Evolutionary conservation across 1,140 invertebrate species (phyloP).

Genomic region (Drosophila jambulina): DNA sequence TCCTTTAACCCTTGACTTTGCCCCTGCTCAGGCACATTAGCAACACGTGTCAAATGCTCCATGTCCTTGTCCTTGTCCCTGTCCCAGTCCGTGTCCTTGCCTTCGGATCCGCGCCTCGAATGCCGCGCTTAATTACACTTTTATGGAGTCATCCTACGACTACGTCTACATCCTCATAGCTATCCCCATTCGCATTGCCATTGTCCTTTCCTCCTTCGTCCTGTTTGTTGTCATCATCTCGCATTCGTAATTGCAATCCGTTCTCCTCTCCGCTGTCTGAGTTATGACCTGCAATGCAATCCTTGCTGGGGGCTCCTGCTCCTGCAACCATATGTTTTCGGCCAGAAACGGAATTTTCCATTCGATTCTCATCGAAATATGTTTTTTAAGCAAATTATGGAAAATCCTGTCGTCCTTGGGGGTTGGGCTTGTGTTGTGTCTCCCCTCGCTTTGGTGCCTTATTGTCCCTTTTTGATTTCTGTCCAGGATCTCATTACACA

Average conservation of each 20-base stretch:
- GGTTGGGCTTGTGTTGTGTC: background rate
- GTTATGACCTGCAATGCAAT: slow-evolving; percentile 74
- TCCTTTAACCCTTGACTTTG: background rate
- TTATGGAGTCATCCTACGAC: slow-evolving; percentile 62
- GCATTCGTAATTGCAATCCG: slow-evolving; percentile 61
- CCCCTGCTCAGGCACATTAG: slow-evolving; percentile 54
- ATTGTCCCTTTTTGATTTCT: background rate
- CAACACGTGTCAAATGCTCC: slow-evolving; percentile 72
- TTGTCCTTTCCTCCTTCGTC: slow-evolving; percentile 7
- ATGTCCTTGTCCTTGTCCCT: slow-evolving; percentile 14
- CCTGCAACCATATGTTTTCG: slow-evolving; percentile 35
- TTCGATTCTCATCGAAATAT: slow-evolving; percentile 26
- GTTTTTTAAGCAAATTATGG: slow-evolving; percentile 22
- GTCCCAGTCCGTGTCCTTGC: slow-evolving; percentile 1
- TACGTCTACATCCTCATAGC: slow-evolving; percentile 10
- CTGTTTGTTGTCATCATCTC: background rate
- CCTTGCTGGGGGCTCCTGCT: slow-evolving; percentile 1
- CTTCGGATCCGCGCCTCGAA: slow-evolving; percentile 25
- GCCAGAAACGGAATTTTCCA: slow-evolving; percentile 22
- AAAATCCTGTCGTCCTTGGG: background rate
- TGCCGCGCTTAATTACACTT: slow-evolving; percentile 76
- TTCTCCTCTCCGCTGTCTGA: slow-evolving; percentile 64
- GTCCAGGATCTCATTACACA: slow-evolving; percentile 16
- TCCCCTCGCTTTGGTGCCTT: background rate
- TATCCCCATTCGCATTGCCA: slow-evolving; percentile 28